Conservation (phyloP, 1,140 invertebrate species). For the Atta cephalotes region DNA sequence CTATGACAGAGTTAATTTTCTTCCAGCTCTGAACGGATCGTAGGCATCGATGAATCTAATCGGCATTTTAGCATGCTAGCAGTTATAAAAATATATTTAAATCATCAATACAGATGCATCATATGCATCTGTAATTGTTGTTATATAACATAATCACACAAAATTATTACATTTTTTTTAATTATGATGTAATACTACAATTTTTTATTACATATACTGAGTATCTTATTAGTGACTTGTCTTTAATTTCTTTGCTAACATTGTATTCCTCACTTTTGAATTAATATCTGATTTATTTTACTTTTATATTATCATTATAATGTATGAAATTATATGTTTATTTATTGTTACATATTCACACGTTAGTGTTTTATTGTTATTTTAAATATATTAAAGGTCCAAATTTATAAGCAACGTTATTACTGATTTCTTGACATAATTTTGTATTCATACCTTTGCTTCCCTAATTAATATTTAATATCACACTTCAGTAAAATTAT, state of each 20-base stretch:
- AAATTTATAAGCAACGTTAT: background rate
- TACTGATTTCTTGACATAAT: background rate
- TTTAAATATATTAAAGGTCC: background rate
- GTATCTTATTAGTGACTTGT: background rate
- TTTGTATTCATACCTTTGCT: background rate
- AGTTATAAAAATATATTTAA: constrained; percentile 5
- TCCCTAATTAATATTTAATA: background rate
- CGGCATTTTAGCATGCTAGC: constrained; percentile 3
- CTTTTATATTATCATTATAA: background rate
- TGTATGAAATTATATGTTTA: background rate
- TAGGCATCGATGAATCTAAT: background rate
- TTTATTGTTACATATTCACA: background rate
- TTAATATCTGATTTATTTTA: background rate
- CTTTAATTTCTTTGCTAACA: background rate
- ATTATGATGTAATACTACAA: background rate
- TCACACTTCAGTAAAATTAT: background rate
- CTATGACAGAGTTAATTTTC: constrained; percentile 32
- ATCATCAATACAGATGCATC: background rate
- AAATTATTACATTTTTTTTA: background rate
- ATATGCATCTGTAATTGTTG: too few relatives aligned
- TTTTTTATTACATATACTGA: background rate
- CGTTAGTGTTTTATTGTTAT: background rate
- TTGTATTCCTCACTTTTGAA: background rate
- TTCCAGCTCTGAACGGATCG: background rate
- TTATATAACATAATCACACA: background rate